These are phyloP conservation scores for Numida meleagris DNA, from an alignment of 2,113 vertebrate species.

Conservation along the genomic window DNA sequence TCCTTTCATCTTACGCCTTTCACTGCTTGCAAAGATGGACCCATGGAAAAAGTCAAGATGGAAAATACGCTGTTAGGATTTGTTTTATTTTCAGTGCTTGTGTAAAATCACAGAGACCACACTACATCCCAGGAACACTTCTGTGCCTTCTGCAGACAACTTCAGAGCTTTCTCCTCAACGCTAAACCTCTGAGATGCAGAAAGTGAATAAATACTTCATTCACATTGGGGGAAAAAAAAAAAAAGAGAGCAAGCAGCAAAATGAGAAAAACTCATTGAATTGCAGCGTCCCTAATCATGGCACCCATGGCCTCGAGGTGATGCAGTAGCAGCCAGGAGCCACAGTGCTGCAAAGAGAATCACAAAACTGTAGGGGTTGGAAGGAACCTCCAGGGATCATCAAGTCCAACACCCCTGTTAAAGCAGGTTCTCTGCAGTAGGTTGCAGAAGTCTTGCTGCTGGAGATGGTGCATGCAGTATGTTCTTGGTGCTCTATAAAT, in stretches of 20 bases:
- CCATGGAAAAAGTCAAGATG: background rate
- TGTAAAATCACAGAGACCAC: background rate
- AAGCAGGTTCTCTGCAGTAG: no score
- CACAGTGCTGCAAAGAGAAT: background rate
- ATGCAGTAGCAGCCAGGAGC: background rate
- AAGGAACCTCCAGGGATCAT: no score
- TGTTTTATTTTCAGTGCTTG: background rate
- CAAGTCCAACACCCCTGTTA: no score
- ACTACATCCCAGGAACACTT: fast-evolving
- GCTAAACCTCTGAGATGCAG: background rate
- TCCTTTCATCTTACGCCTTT: background rate
- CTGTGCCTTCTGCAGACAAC: background rate
- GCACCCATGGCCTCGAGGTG: background rate
- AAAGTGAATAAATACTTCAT: background rate
- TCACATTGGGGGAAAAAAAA: background rate
- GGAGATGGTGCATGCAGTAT: fast-evolving
- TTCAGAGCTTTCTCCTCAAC: background rate
- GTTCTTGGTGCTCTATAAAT: fast-evolving
- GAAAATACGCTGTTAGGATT: background rate
- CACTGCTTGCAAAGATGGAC: background rate
- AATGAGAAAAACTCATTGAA: background rate
- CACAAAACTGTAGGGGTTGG: no score
- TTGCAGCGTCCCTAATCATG: background rate
- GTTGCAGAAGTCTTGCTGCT: background rate
- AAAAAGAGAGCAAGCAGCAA: background rate